Evolutionary conservation across 2,113 vertebrate genomes (phyloP).

Genomic region (Ptilorrhoa leucosticta): DNA sequence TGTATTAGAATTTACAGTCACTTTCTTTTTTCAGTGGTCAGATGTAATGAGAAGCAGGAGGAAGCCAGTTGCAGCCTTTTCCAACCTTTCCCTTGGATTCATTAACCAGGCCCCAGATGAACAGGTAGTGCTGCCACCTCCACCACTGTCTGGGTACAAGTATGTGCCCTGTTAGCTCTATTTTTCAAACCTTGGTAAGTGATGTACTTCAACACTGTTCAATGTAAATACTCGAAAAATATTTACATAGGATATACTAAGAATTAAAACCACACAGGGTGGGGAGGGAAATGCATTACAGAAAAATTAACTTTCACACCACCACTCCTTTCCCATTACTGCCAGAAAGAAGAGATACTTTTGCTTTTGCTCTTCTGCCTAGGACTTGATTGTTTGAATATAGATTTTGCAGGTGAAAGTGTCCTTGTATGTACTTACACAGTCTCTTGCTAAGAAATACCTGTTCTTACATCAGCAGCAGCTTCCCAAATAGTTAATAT

Average conservation of each 20-base stretch:
- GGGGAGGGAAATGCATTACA: background rate
- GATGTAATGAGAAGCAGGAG: background rate
- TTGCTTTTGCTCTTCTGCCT: background rate
- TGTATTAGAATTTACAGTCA: background rate
- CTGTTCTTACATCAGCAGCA: background rate
- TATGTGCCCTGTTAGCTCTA: background rate
- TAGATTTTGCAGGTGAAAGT: background rate
- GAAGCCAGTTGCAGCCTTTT: background rate
- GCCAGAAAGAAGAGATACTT: background rate
- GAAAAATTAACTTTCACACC: background rate
- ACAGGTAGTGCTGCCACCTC: background rate
- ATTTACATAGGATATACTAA: background rate
- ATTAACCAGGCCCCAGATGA: background rate
- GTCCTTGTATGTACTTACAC: background rate
- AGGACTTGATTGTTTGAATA: background rate
- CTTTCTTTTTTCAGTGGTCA: background rate
- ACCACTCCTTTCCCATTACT: background rate
- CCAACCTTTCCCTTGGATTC: background rate
- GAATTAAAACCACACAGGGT: background rate
- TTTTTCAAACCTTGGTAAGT: background rate
- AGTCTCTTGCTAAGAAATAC: background rate
- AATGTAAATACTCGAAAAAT: background rate
- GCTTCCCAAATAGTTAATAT: background rate
- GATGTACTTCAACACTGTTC: background rate
- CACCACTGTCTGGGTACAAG: background rate